Evolutionary conservation across 2,888 invertebrate genomes (phyloP).

Genomic region (Lampropteryx suffumata): DNA sequence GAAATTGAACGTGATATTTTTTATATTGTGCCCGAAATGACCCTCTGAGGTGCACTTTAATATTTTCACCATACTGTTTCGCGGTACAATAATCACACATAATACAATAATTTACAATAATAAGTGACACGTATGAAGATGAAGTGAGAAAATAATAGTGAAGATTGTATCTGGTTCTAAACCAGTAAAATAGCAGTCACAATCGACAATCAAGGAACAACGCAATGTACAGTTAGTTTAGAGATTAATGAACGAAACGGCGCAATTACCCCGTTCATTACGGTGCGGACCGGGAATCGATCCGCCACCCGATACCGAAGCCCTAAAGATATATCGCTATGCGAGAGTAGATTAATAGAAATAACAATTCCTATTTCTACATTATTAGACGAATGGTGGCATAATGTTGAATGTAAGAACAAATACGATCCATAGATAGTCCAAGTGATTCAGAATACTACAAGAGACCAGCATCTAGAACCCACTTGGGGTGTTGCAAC

Average conservation of each 20-base stretch:
- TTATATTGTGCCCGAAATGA: too few relatives aligned
- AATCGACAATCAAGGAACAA: slow-evolving; percentile 6
- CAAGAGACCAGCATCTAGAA: too few relatives aligned
- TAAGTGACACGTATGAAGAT: too few relatives aligned
- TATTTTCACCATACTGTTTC: too few relatives aligned
- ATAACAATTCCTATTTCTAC: neutral
- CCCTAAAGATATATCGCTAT: slow-evolving; percentile 39
- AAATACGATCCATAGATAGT: too few relatives aligned
- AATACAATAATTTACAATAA: too few relatives aligned
- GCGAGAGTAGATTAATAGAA: slow-evolving; percentile 7
- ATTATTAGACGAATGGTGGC: neutral
- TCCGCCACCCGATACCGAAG: slow-evolving; percentile 53
- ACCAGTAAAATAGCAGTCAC: neutral
- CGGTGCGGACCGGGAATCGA: slow-evolving; percentile 23
- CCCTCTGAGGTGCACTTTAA: too few relatives aligned
- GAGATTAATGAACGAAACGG: slow-evolving; percentile 29
- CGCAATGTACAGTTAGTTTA: slow-evolving; percentile 13
- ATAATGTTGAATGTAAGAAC: neutral
- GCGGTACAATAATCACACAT: too few relatives aligned
- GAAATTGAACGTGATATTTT: too few relatives aligned
- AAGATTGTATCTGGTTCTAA: neutral
- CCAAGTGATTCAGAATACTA: too few relatives aligned
- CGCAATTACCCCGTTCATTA: slow-evolving; percentile 34
- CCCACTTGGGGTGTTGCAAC: too few relatives aligned
- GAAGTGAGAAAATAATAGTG: too few relatives aligned